A percentile compares a stretch with the other conserved stretches of the same genome.
These are phyloP conservation scores for Drosophila pseudoobscura DNA, from an alignment of 1,140 invertebrate genomes.

Conservation along the genomic window DNA sequence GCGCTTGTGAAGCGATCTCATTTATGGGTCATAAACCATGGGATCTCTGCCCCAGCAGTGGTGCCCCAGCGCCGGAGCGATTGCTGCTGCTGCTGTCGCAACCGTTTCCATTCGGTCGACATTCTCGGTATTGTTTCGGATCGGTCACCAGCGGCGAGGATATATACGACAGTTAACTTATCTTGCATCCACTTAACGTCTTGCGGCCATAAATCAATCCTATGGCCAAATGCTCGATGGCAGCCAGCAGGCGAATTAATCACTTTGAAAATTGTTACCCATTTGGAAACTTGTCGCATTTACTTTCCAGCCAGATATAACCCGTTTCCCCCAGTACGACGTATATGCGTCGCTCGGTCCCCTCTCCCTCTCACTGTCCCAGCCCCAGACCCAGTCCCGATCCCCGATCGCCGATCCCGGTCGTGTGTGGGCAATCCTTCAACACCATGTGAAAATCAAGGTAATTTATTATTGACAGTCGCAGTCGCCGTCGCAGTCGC, in stretches of 20 bases:
- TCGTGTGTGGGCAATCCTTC: conserved; percentile 77
- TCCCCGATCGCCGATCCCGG: conserved; percentile 38
- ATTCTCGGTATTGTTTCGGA: conserved; percentile 58
- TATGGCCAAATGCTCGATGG: conserved; percentile 76
- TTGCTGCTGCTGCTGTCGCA: conserved; percentile 11
- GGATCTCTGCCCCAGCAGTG: conserved; percentile 40
- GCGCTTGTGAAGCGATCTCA: conserved; percentile 74
- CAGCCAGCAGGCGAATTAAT: conserved; percentile 81
- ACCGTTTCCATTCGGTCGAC: conserved; percentile 19
- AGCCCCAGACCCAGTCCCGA: neutral
- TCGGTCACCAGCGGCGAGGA: conserved; percentile 78
- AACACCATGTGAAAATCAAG: conserved; percentile 68
- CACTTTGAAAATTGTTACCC: conserved; percentile 82
- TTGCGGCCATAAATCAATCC: conserved; percentile 81
- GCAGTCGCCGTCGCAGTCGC: conserved; percentile 7
- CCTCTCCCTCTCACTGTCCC: neutral
- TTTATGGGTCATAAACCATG: conserved; percentile 79
- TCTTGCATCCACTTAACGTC: conserved; percentile 83
- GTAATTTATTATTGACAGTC: conserved; percentile 70
- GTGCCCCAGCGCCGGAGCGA: conserved; percentile 1
- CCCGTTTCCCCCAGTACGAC: conserved; percentile 14
- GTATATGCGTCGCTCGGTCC: too few species aligned
- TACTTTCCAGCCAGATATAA: conserved; percentile 56
- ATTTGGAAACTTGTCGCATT: conserved; percentile 81
- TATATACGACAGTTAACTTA: conserved; percentile 79